These are phyloP conservation scores for Linyphia triangularis DNA, from an alignment of 2,888 invertebrate genomes.

Conservation along the genomic window DNA sequence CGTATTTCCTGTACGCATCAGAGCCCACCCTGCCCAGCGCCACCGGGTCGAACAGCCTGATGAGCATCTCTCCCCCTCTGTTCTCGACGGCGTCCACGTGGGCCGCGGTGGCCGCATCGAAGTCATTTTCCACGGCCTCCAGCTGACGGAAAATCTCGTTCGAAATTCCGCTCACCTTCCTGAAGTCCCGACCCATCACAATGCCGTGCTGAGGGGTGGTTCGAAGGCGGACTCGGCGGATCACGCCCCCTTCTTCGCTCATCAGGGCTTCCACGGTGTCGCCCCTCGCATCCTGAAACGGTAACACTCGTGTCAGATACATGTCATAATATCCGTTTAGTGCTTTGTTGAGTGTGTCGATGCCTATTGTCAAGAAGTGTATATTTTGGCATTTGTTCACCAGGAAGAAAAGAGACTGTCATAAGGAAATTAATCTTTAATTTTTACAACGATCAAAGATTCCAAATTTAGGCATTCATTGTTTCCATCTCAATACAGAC, in stretches of 20 bases:
- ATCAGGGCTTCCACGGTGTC: constrained; percentile 80
- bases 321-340: no score
- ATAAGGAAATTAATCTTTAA: no score
- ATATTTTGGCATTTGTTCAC: no score
- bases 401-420: no score
- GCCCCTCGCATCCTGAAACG: constrained; percentile 76
- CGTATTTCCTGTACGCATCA: constrained; percentile 92
- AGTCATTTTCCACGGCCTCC: constrained; percentile 97
- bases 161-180: constrained; percentile 96
- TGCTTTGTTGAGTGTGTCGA: no score
- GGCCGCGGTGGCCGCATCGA: constrained; percentile 94
- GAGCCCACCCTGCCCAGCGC: constrained; percentile 92
- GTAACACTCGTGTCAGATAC: no score
- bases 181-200: constrained; percentile 94
- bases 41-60: constrained; percentile 91
- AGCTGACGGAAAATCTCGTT: constrained; percentile 92
- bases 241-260: constrained; percentile 82
- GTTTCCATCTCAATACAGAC: no score
- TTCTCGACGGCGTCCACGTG: constrained; percentile 95
- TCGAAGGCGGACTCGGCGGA: constrained; percentile 35
- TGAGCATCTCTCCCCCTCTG: constrained; percentile 91
- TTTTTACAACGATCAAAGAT: no score
- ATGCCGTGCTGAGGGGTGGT: constrained; percentile 74
- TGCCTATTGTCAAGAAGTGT: no score
- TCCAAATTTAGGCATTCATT: no score